Base-by-base conservation (phyloP, 2,888 invertebrate species). In the Myopa testacea region DNA sequence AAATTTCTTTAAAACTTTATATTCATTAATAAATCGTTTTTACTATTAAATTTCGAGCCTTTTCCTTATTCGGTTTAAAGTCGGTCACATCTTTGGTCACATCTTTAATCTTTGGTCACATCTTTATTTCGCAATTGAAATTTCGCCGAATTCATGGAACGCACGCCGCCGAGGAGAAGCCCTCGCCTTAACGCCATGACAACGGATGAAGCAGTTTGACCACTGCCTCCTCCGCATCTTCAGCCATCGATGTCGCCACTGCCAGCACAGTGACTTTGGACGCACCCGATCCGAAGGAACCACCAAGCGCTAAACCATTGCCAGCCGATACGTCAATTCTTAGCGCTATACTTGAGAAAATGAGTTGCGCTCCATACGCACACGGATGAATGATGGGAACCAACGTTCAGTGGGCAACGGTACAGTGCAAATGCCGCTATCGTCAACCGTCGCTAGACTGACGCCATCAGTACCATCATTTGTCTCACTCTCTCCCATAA, bases 91-190 rank as follows among this genome's bases (percentile, higher is more conserved):
- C 26, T 26, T 26, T 26, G 26, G 26, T 26, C 26, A 26, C 26
- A 26, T 26, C 26, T 26, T 26, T 26, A 26, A 26, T 26, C 26
- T 26, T 55, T 55, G 55, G 55, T 55, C 55, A 58, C 12, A 58
- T 12, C 58, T 58, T 58, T 58, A 58, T 58, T 58, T 58, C 58
- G 58, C 58, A 12, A n/a, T 6, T 58, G 58, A 58, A 58, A 58
- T 58, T 55, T 55, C 10, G 55, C 55, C 55, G 55, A 55, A 55
- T 55, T 55, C 55, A 58, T 58, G 58, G 58, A 58, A 58, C 58
- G 58, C 58, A 58, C 58, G 6, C 58, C 58, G 12, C 12, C 58
- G n/a, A 58, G 58, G 12, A 58, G 58, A 58, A 58, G 58, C 58
- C 58, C 58, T 12, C 58, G 58, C 16, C 12, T 58, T 58, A 58